Base-by-base conservation (phyloP, 2,797 vertebrate genomes). In the Chaetophractus vellerosus region DNA sequence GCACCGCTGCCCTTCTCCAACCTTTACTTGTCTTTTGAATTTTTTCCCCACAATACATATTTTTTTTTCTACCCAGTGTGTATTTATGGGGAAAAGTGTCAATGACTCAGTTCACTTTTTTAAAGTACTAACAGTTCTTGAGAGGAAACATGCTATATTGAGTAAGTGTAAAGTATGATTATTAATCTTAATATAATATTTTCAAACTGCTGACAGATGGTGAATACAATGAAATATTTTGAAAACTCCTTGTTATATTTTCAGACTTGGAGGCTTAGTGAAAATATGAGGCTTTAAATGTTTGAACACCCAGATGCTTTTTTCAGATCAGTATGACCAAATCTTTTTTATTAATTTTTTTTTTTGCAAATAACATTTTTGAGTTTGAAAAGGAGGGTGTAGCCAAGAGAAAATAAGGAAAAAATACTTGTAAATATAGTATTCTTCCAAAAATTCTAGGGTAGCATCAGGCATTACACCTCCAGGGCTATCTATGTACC, bases 401-500 rank as follows among this genome's bases (percentile, higher is more conserved):
- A 21, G 57, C 18, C 66, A 90, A 95, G 38, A 55, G 69, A 64
- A 86, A 79, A 96, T 90, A 81, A 72, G 12, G 52, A 59, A 80
- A 57, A 80, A 84, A 92, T 61, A 64, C 68, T 38, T 26, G 96
- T 45, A 96, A 96, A 97, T 95, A 84, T 68, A 93, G 28, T 82
- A 93, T 93, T 97, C 31, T 63, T 93, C 78, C 18, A 96, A 59
- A 97, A 97, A 97, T 98, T 97, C 93, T 92, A 96, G 75, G 69
- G 80, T 55, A 97, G 97, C 95, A 98, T 93, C 69, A 93, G 94
- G 69, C 94, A 78, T 93, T 98, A 84, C n/a, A 97, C 97, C 98
- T 98, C 80, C 96, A 90, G 97, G 98, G 97, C 97, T 98, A 98
- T 97, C 95, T 97, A 71, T 97, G 93, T 91, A 96, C 98, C 93